These are phyloP conservation scores for Xylota segnis DNA, from an alignment of 2,888 invertebrate genomes.

Conservation along the genomic window DNA sequence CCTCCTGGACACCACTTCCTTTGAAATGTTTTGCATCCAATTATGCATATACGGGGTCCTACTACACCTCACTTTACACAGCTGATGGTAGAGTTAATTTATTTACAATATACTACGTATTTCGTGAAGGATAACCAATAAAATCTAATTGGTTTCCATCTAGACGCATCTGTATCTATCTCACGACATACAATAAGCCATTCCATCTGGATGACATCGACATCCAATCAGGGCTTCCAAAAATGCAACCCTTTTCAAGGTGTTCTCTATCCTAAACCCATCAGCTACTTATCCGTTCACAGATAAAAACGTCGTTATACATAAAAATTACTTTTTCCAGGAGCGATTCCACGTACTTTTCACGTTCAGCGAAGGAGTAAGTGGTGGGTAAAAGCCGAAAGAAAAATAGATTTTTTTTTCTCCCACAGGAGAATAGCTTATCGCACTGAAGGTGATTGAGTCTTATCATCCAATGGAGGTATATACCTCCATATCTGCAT, in stretches of 20 bases:
- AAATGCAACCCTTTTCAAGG: slow-evolving; percentile 5
- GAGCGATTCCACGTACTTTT: background rate
- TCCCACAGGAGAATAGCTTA: slow-evolving; percentile 18
- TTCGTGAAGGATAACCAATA: too few species aligned
- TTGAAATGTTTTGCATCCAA: too few species aligned
- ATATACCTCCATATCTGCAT: background rate
- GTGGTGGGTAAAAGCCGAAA: slow-evolving; percentile 10
- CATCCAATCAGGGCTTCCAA: background rate
- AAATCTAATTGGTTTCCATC: too few species aligned
- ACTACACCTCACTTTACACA: too few species aligned
- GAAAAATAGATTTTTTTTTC: slow-evolving; percentile 21
- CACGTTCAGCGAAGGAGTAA: background rate
- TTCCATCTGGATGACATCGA: background rate
- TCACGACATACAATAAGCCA: too few species aligned
- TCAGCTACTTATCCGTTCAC: slow-evolving; percentile 32
- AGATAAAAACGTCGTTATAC: slow-evolving; percentile 4
- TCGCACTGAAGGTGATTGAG: slow-evolving; percentile 40
- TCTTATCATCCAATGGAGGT: slow-evolving; percentile 28
- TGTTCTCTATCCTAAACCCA: slow-evolving; percentile 1
- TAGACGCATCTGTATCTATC: too few species aligned
- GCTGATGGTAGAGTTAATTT: too few species aligned
- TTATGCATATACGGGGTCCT: too few species aligned
- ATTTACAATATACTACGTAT: too few species aligned
- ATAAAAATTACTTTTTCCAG: slow-evolving; percentile 23
- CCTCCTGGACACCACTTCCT: too few species aligned